A percentile compares a stretch with the other conserved stretches of the same genome.
Evolutionary conservation across 2,113 vertebrate genomes (phyloP).

Genomic region (Genyomyrus donnyi): DNA sequence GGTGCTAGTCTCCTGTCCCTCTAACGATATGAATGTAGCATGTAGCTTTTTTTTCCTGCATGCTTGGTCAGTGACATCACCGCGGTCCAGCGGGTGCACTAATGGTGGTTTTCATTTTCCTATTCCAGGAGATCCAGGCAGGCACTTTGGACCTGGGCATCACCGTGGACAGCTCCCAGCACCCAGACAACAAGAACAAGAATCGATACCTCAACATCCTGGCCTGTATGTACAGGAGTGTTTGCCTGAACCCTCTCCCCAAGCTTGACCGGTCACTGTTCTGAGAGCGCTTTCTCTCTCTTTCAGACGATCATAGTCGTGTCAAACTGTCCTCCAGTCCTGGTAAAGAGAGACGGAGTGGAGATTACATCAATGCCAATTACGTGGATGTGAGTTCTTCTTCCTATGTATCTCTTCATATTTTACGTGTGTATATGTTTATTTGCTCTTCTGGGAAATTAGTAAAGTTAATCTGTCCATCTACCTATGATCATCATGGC

Average conservation of each 20-base stretch:
- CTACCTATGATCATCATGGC: background rate
- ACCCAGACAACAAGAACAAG: conserved; percentile 89
- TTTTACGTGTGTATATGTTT: background rate
- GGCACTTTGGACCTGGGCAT: conserved; percentile 82
- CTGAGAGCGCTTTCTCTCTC: conserved; percentile 18
- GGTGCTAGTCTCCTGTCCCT: background rate
- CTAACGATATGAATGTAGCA: conserved; percentile 42
- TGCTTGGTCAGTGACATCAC: background rate
- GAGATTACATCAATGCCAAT: conserved; percentile 96
- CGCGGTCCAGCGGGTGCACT: background rate
- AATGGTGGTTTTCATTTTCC: conserved; percentile 15
- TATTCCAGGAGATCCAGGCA: conserved; percentile 77
- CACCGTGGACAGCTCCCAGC: conserved; percentile 81
- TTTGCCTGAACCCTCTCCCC: background rate
- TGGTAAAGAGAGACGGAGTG: conserved; percentile 73
- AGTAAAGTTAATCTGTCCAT: background rate
- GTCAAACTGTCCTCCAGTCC: conserved; percentile 72
- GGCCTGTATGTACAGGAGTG: conserved; percentile 72
- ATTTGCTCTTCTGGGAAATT: background rate
- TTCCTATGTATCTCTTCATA: background rate
- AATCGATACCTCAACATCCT: conserved; percentile 91
- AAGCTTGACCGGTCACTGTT: background rate
- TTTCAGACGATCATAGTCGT: conserved; percentile 88
- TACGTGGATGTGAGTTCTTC: conserved; percentile 81
- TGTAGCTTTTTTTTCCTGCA: background rate